Conservation (phyloP, 2,113 vertebrate genomes). For the Australoheros scitulus region DNA sequence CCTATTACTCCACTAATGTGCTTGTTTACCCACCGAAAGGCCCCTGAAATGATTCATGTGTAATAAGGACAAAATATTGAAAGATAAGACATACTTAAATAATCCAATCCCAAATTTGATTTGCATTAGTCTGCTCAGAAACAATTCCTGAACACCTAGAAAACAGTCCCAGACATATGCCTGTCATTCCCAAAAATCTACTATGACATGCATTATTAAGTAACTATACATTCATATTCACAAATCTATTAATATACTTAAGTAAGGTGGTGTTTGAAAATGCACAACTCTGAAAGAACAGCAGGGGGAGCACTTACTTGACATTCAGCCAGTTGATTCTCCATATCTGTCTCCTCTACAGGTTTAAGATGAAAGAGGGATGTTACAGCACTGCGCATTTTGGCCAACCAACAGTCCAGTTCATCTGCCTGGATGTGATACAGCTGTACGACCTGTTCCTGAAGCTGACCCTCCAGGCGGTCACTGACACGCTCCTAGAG, state of each 20-base stretch:
- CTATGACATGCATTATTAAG: neutral
- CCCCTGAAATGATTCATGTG: constrained; percentile 33
- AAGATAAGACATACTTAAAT: constrained; percentile 9
- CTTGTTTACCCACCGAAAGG: constrained; percentile 64
- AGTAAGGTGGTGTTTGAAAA: neutral
- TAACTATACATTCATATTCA: neutral
- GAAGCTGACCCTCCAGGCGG: constrained; percentile 89
- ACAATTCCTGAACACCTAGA: neutral
- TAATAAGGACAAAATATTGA: constrained; percentile 22
- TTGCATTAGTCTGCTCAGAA: neutral
- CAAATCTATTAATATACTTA: neutral
- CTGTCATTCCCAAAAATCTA: neutral
- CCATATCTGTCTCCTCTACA: constrained; percentile 86
- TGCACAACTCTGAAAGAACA: constrained; percentile 4
- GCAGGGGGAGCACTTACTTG: constrained; percentile 82
- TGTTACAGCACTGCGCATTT: constrained; percentile 79
- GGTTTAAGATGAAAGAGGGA: constrained; percentile 71
- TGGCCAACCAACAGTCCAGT: constrained; percentile 88
- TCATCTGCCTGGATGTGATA: constrained; percentile 87
- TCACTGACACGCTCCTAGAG: constrained; percentile 89
- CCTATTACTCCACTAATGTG: constrained; percentile 63
- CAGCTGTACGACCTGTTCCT: constrained; percentile 88
- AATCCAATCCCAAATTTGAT: constrained; percentile 19
- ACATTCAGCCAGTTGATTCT: constrained; percentile 89
- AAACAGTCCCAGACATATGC: neutral